These are phyloP conservation scores for Oreotrochilus melanogaster DNA, from an alignment of 2,113 vertebrate species.

Conservation along the genomic window DNA sequence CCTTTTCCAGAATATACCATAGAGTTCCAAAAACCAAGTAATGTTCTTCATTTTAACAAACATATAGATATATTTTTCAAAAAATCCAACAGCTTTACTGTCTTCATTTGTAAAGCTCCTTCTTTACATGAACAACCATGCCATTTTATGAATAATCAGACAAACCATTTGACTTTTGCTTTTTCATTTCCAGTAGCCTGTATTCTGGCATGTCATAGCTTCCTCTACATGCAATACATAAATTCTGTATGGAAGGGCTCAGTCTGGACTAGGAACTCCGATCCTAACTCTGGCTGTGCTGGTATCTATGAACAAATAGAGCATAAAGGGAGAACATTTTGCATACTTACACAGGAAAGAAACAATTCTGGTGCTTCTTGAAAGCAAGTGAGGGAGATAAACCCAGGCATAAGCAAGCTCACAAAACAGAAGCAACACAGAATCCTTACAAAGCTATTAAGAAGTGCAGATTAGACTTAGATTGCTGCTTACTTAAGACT, in stretches of 20 bases:
- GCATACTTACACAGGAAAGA: background rate
- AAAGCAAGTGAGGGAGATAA: background rate
- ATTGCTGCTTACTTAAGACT: background rate
- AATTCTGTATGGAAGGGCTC: background rate
- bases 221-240: background rate
- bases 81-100: background rate
- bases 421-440: background rate
- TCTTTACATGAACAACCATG: background rate
- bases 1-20: background rate
- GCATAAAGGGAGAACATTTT: background rate
- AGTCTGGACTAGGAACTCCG: background rate
- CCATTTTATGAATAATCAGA: background rate
- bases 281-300: too few relatives aligned
- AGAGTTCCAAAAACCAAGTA: background rate
- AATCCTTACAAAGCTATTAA: background rate
- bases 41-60: background rate
- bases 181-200: background rate
- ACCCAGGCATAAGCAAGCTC: background rate
- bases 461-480: background rate
- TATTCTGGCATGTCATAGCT: background rate
- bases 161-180: background rate
- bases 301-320: background rate
- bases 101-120: background rate
- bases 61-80: background rate
- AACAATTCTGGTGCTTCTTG: background rate